Conservation (phyloP, 2,113 vertebrate genomes). For the Saccopteryx leptura region DNA sequence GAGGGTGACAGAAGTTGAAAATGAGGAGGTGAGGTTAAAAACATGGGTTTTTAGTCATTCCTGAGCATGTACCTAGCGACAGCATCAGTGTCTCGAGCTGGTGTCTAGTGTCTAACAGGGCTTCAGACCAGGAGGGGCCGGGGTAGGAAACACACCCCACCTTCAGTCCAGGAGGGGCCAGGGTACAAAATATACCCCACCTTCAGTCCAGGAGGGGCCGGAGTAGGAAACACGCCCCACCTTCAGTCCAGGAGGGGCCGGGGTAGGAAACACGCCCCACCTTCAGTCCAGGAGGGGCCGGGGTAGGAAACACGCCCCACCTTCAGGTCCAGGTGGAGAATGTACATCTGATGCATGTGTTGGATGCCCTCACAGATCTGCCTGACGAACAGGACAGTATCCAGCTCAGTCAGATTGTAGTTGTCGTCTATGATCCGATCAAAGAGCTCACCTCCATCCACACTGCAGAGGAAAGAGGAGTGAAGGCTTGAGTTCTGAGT, state of each 20-base stretch:
- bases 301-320: slow-evolving; percentile 83
- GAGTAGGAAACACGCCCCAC: too few species aligned
- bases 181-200: slow-evolving; percentile 82
- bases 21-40: not conserved
- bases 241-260: too few species aligned
- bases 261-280: too few species aligned
- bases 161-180: slow-evolving; percentile 97
- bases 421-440: slow-evolving; percentile 98
- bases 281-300: too few species aligned
- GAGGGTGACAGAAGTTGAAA: not conserved
- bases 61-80: not conserved
- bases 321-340: slow-evolving; percentile 98
- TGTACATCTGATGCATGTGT: slow-evolving; percentile 99
- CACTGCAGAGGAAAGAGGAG: slow-evolving; percentile 87
- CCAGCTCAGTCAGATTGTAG: slow-evolving; percentile 95
- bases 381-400: slow-evolving; percentile 95
- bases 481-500: not conserved
- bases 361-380: slow-evolving; percentile 97
- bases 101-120: rapidly evolving
- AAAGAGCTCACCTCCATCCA: slow-evolving; percentile 98
- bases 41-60: not conserved
- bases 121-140: too few species aligned
- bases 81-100: not conserved
- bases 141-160: slow-evolving; percentile 83
- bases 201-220: slow-evolving; percentile 85